Percentiles rank a stretch among this genome's conserved stretches.
phyloP scores from a whole-genome alignment of 2,113 vertebrate genomes.

The Hydrolagus affinis region DNA sequence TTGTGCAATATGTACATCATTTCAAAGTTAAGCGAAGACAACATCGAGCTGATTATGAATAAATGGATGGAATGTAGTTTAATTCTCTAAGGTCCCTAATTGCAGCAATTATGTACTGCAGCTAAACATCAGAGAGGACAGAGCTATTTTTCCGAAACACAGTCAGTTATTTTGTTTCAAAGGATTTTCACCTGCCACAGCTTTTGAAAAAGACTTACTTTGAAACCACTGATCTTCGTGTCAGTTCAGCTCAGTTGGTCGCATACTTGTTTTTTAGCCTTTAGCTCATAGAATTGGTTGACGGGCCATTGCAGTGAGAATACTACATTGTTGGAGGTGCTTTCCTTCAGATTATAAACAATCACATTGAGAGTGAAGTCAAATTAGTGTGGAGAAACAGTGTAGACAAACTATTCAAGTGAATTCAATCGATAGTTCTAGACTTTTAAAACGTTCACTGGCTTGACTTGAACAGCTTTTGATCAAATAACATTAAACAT shows the following conservation, averaged over 20 bases:
- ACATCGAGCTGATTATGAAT: conserved; percentile 13
- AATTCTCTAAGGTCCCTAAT: neutral
- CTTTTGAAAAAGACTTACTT: neutral
- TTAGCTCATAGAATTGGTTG: no score
- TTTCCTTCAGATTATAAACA: no score
- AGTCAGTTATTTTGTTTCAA: neutral
- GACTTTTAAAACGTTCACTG: no score
- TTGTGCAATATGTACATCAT: neutral
- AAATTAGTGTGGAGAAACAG: neutral
- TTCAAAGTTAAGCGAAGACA: conserved; percentile 9
- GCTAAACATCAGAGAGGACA: neutral
- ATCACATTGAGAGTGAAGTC: no score
- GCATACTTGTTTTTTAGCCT: no score
- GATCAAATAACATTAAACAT: neutral
- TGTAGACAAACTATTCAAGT: no score
- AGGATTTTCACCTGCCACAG: neutral
- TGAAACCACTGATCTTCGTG: neutral
- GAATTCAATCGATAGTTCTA: no score
- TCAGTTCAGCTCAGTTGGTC: no score
- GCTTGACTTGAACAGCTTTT: no score
- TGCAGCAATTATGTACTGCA: neutral
- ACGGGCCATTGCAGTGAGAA: no score
- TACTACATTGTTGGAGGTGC: no score
- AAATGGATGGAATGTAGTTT: neutral
- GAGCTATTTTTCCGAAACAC: neutral